Base-by-base conservation (phyloP, 2,797 vertebrate species). In the Megaceryle alcyon region DNA sequence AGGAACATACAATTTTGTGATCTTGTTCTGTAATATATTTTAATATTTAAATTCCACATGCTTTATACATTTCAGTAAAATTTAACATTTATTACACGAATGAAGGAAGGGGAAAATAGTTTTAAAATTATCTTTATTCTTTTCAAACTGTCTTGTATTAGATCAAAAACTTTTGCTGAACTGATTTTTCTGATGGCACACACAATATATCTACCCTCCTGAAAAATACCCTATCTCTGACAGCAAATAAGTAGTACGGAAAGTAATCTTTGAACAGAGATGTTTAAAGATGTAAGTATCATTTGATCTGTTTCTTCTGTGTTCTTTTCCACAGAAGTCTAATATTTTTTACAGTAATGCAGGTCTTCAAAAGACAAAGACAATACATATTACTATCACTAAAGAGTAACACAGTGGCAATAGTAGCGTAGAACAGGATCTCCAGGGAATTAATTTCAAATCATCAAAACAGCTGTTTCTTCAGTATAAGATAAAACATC, bases 381-480 rank as follows among this genome's bases (percentile, higher is more conserved):
- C 82, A 91, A 95, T 96, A 94, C 64, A 91, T 92, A 96, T 97
- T 96, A 95, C 95, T 96, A 95, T 97, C 78, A 95, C 96, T 97
- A 95, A 56, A 87, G 82, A 87, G 78, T 95, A 97, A 95, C 92
- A 96, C n/a, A 96, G 93, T 80, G 56, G 88, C 90, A 94, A 90
- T 82, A 94, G 88, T 65, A 97, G 70, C 80, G 91, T 76, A 94
- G 96, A 95, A 96, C 51, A 85, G 61, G 84, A 85, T 46, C 98
- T 96, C 97, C 63, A 96, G 98, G 97, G 98, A 97, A 97, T 98
- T 98, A 69, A 97, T 97, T 98, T 98, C 96, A 97, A 97, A 97
- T 96, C 91, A 97, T 79, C 85, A 90, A 98, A 98, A 96, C 98
- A 98, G 98, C 97, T 98, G 98, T 98, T 98, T 98, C 97, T 97